Conservation (phyloP, 2,797 vertebrate species). For the Myotis daubentonii region DNA sequence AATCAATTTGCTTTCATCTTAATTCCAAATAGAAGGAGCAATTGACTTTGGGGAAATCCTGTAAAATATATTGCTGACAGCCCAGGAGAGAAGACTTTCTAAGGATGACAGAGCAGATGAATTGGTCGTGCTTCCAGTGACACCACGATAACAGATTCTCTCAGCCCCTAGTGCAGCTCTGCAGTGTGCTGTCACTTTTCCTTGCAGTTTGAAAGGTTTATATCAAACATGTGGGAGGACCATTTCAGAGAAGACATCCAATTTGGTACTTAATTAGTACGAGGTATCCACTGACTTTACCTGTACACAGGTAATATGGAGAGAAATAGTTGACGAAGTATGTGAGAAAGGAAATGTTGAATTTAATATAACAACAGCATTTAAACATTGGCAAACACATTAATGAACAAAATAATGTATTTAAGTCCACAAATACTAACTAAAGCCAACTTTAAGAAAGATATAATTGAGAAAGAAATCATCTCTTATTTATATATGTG, state of each 20-base stretch:
- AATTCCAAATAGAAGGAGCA: constrained; percentile 80
- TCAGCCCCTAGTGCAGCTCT: constrained; percentile 71
- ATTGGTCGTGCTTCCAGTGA: constrained; percentile 85
- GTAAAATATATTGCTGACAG: constrained; percentile 78
- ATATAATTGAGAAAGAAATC: background rate
- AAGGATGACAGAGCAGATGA: constrained; percentile 80
- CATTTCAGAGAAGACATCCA: constrained; percentile 72
- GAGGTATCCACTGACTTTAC: constrained; percentile 50
- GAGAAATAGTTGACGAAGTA: constrained; percentile 40
- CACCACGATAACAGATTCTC: constrained; percentile 81
- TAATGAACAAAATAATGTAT: constrained; percentile 19
- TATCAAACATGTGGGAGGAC: constrained; percentile 77
- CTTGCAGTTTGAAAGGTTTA: constrained; percentile 75
- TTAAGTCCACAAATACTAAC: background rate
- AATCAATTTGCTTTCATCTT: constrained; percentile 81
- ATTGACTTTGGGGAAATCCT: constrained; percentile 80
- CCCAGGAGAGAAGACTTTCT: constrained; percentile 73
- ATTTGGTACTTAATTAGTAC: constrained; percentile 77
- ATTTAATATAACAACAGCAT: background rate
- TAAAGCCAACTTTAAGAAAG: constrained; percentile 1
- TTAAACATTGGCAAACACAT: background rate
- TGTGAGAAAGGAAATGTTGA: background rate
- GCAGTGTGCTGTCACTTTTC: constrained; percentile 75
- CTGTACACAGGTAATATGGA: constrained; percentile 49
- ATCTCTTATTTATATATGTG: background rate